Base-by-base conservation (phyloP, 2,888 invertebrate species). In the Phengaris arion region DNA sequence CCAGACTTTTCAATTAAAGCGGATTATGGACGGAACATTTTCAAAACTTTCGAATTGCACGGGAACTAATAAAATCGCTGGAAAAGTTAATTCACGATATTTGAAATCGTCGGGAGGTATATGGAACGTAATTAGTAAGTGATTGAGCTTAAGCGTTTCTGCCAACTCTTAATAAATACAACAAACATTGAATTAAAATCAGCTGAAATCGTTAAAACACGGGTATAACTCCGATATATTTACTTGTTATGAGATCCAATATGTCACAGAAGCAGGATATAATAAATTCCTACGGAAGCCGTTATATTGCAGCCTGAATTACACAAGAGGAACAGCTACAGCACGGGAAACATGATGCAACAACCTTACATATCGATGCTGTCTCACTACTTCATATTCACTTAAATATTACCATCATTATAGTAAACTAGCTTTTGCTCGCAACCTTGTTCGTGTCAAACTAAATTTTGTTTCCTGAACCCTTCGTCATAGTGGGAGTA, bases 1-100 rank as follows among this genome's bases (percentile, higher is more conserved):
- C 64, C 13, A 12, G 45, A 64, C 35, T 64, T 64, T 64, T 64
- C 64, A 64, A 64, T 45, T 64, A 64, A 64, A 64, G 45, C 35
- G 64, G 64, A 64, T 45, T 64, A 64, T 35, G 64, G 64, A 12
- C 6, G 64, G 64, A 13, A 64, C 12, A 9, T 22, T 64, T 45
- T 45, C 13, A 64, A 64, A 64, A 45, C 64, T 35, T 64, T 35
- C 13, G 64, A 64, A 64, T 64, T 6, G 64, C 64, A 64, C 64
- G 13, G 64, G 35, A 64, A 12, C 64, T 35, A 64, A 45, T 45
- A 64, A 35, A 64, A 64, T 22, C 10, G 57, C 15, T 15, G 15
- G 2, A 57, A 15, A 15, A 57, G 9, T 59, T 59, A 7, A 59
- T 22, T 15, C 59, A 59, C 22, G 9, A 59, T 59, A 22, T 64